Percentiles rank a stretch among this genome's conserved stretches.
phyloP scores from a whole-genome alignment of 92 coral and sea anemone genomes.

The Porites evermanni region DNA sequence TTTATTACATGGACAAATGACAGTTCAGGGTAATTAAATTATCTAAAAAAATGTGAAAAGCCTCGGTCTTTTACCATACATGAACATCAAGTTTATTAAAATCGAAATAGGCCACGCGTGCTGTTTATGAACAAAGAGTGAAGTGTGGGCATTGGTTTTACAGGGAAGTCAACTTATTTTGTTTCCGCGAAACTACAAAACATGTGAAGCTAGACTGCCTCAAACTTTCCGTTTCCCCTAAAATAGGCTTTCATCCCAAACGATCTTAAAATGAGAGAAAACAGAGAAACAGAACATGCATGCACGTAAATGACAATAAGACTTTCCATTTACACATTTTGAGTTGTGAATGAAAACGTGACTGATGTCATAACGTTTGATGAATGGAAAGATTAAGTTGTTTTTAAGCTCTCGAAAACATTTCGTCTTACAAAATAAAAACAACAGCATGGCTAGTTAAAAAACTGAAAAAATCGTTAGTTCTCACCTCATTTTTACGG shows the following conservation, averaged over 20 bases:
- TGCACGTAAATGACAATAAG: conserved; percentile 26
- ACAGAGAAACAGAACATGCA: background rate
- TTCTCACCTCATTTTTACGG: conserved; percentile 79
- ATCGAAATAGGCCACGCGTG: conserved; percentile 27
- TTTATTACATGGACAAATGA: background rate
- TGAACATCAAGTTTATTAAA: background rate
- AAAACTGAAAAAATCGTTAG: conserved; percentile 21
- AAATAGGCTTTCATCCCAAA: background rate
- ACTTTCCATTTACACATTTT: conserved; percentile 24
- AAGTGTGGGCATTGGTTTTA: background rate
- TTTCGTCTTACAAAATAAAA: background rate
- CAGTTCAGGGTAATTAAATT: background rate
- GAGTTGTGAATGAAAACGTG: conserved; percentile 51
- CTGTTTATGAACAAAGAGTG: conserved; percentile 1
- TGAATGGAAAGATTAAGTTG: background rate
- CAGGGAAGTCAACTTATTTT: conserved; percentile 10
- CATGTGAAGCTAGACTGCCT: background rate
- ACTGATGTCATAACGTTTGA: conserved; percentile 27
- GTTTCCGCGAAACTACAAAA: conserved; percentile 15
- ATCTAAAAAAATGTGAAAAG: background rate
- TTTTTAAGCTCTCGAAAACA: background rate
- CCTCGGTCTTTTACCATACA: background rate
- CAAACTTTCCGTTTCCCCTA: background rate
- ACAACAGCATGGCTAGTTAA: background rate
- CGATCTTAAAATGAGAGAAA: background rate